These are phyloP conservation scores for Eolophus roseicapilla DNA, from an alignment of 2,113 vertebrate genomes.

Conservation along the genomic window DNA sequence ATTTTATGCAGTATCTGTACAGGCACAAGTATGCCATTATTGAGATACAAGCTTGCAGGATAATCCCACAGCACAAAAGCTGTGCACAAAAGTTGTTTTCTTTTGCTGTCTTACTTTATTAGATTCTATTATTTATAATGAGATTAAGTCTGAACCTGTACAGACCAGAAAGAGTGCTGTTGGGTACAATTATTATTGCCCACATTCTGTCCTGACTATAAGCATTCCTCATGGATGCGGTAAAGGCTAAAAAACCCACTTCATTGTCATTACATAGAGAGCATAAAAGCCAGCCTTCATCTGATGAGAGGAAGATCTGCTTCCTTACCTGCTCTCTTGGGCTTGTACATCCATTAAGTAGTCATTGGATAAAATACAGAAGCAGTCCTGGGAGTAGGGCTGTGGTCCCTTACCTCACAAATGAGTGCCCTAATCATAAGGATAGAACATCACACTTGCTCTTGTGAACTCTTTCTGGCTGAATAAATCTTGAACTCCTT, in stretches of 20 bases:
- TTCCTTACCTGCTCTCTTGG: constrained; percentile 25
- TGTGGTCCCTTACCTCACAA: background rate
- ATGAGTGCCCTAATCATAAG: background rate
- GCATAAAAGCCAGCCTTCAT: constrained; percentile 18
- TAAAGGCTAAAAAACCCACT: background rate
- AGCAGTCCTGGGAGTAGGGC: background rate
- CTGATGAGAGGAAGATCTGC: background rate
- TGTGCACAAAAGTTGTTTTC: background rate
- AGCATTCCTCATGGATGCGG: background rate
- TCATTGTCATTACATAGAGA: background rate
- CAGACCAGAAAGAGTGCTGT: background rate
- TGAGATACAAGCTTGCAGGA: background rate
- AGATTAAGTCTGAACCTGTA: background rate
- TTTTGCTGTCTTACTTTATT: background rate
- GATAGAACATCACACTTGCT: background rate
- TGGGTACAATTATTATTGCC: background rate
- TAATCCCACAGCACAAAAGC: background rate
- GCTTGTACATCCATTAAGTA: constrained; percentile 26
- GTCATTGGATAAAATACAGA: constrained; percentile 41
- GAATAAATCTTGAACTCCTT: constrained; percentile 25
- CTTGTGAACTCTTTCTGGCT: background rate
- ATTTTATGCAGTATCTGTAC: background rate
- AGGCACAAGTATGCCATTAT: background rate
- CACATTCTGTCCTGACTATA: background rate
- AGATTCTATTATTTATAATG: constrained; percentile 24